phyloP scores from a whole-genome alignment of 2,797 vertebrate genomes.

The Labeo calbasu region DNA sequence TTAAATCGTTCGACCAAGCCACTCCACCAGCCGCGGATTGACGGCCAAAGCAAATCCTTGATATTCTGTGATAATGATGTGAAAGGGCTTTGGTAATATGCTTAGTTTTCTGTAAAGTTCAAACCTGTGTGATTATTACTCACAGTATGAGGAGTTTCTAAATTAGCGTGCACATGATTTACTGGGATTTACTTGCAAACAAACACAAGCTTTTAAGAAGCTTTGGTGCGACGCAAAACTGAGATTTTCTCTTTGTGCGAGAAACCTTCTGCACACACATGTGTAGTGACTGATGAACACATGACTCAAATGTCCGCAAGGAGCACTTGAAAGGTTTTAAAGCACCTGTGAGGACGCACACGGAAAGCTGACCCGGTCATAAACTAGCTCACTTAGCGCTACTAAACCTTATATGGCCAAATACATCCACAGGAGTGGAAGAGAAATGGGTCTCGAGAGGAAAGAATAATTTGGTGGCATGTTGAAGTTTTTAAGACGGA shows the following conservation, averaged over 20 bases:
- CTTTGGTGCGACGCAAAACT: slow-evolving; percentile 20
- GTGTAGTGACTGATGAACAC: slow-evolving; percentile 40
- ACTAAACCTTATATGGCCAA: slow-evolving; percentile 38
- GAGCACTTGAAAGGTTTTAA: slow-evolving; percentile 43
- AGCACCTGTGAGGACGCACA: slow-evolving; percentile 28
- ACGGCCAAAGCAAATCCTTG: slow-evolving; percentile 13
- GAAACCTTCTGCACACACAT: not conserved
- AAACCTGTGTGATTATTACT: slow-evolving; percentile 25
- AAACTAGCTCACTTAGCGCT: slow-evolving; percentile 33
- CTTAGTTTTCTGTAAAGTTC: slow-evolving; percentile 30
- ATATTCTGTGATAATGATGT: slow-evolving; percentile 37
- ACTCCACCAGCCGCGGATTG: slow-evolving; percentile 25
- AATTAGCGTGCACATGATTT: slow-evolving; percentile 3
- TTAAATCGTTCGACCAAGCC: slow-evolving; percentile 27
- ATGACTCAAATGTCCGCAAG: slow-evolving; percentile 25
- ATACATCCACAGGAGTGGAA: slow-evolving; percentile 2
- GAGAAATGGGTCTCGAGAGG: slow-evolving; percentile 11
- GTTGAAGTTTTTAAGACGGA: slow-evolving; percentile 10
- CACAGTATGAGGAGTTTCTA: slow-evolving; percentile 20
- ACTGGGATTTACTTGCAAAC: slow-evolving; percentile 21
- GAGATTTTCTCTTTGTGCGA: slow-evolving; percentile 28
- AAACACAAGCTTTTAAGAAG: slow-evolving; percentile 40
- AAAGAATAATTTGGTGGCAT: slow-evolving; percentile 23
- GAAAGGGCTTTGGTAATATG: slow-evolving; percentile 31
- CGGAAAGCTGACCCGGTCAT: slow-evolving; percentile 44